Base-by-base conservation (phyloP, 2,113 vertebrate genomes). In the Tragelaphus strepsiceros region DNA sequence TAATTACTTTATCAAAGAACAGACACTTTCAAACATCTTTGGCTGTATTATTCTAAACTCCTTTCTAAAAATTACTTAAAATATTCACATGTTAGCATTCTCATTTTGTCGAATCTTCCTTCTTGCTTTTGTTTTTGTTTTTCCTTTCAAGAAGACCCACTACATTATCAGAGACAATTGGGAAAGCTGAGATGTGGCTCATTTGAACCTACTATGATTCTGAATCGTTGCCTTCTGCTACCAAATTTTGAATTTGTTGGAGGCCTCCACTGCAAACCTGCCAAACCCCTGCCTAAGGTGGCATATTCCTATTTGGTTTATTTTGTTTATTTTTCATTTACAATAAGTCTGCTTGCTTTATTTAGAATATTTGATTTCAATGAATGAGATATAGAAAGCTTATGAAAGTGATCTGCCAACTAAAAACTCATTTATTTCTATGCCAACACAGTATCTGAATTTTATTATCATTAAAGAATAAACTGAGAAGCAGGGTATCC, bases 161-260 rank as follows among this genome's bases (percentile, higher is more conserved):
- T 56, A 83, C 21, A 16, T 56, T 56, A 83, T 83, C 22, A 35
- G 22, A 56, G 12, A 15, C 21, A 56, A 15, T 16, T 32, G 21
- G n/a, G n/a, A 83, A 98, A 97, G 99, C 99, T 90, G 99, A 99
- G 74, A 98, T 99, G 51, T 99, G 99, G 99, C 96, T 99, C 92
- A 99, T 99, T 16, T 96, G 99, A 95, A 99, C 98, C 11, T 99
- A 99, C 82, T 99, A 99, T 99, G 99, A 99, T 97, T 98, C 99
- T 84, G 99, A 99, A 84, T 99, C 99, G 99, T 71, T 98, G 98
- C 3, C 99, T 99, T 87, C 97, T 98, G 46, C 98, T 99, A 67
- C 99, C 99, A 92, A 67, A 67, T 67, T 82, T 83, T 92, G 10
- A 43, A 49, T 35, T 64, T 91, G 35, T 83, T 35, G 13, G 81